Evolutionary conservation across 2,888 invertebrate species (phyloP).

Genomic region (Ectropis crepuscularia): DNA sequence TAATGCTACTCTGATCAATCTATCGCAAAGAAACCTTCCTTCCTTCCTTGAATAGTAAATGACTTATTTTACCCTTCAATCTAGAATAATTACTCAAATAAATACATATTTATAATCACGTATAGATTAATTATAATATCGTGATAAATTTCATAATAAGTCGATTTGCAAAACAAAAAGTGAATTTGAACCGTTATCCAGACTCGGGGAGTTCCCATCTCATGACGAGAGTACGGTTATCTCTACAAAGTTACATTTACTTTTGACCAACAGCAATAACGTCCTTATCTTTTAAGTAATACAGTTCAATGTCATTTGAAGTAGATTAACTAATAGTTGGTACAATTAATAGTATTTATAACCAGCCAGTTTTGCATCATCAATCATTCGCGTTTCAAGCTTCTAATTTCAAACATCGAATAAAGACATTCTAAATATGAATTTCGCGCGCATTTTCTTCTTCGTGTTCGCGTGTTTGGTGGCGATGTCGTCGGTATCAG

Average conservation of each 20-base stretch:
- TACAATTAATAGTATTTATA: constrained; percentile 18
- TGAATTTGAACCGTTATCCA: neutral
- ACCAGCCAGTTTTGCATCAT: constrained; percentile 26
- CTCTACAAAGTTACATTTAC: constrained; percentile 14
- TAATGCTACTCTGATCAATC: too few relatives aligned
- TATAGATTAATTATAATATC: too few relatives aligned
- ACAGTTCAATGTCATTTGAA: neutral
- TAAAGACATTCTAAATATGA: constrained; percentile 50
- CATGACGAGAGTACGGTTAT: constrained; percentile 5
- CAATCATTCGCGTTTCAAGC: constrained; percentile 19
- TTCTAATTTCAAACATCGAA: constrained; percentile 21
- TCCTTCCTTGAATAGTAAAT: too few relatives aligned
- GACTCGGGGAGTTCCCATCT: constrained; percentile 23
- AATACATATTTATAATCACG: too few relatives aligned
- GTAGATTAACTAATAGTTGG: neutral
- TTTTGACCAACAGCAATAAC: constrained; percentile 1
- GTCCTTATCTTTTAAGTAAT: neutral
- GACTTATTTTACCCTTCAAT: too few relatives aligned
- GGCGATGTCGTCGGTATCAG: constrained; percentile 53
- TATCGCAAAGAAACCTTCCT: too few relatives aligned
- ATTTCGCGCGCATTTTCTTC: constrained; percentile 57
- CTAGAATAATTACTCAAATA: too few relatives aligned
- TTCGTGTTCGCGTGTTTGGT: constrained; percentile 58
- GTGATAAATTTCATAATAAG: too few relatives aligned
- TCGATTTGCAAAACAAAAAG: too few relatives aligned